Percentiles rank a stretch among this genome's conserved stretches.
These are phyloP conservation scores for Sitta europaea DNA, from an alignment of 2,113 vertebrate genomes.

Conservation along the genomic window DNA sequence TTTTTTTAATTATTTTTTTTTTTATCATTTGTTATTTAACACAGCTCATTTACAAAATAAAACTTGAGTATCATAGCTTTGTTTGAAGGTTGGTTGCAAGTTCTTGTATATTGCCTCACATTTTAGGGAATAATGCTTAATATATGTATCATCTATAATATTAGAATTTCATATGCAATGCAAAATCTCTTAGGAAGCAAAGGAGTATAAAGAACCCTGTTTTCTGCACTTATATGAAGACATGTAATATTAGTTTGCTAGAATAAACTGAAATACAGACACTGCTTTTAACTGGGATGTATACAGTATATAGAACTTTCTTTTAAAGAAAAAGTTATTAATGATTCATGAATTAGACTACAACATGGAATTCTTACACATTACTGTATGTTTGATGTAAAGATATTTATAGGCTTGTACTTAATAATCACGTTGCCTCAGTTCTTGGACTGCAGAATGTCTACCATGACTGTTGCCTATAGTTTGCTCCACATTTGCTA, in stretches of 20 bases:
- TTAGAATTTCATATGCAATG: background rate
- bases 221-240: constrained; percentile 52
- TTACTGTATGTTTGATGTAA: constrained; percentile 60
- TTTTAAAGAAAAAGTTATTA: constrained; percentile 37
- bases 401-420: constrained; percentile 55
- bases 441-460: constrained; percentile 53
- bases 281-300: constrained; percentile 49
- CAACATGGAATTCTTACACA: constrained; percentile 45
- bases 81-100: constrained; percentile 18
- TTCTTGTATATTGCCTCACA: constrained; percentile 33
- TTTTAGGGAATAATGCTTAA: constrained; percentile 17
- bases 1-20: background rate
- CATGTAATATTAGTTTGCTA: constrained; percentile 28
- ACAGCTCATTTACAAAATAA: background rate
- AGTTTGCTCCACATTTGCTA: constrained; percentile 53
- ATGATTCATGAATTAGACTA: constrained; percentile 26
- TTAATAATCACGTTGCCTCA: constrained; percentile 55
- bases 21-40: background rate
- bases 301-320: constrained; percentile 47
- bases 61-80: background rate
- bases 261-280: constrained; percentile 24
- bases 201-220: constrained; percentile 66
- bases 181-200: constrained; percentile 14
- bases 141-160: constrained; percentile 44
- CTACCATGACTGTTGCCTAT: constrained; percentile 56